A percentile compares a stretch with the other conserved stretches of the same genome.
phyloP scores from a whole-genome alignment of 2,113 vertebrate species.

The Columba livia region DNA sequence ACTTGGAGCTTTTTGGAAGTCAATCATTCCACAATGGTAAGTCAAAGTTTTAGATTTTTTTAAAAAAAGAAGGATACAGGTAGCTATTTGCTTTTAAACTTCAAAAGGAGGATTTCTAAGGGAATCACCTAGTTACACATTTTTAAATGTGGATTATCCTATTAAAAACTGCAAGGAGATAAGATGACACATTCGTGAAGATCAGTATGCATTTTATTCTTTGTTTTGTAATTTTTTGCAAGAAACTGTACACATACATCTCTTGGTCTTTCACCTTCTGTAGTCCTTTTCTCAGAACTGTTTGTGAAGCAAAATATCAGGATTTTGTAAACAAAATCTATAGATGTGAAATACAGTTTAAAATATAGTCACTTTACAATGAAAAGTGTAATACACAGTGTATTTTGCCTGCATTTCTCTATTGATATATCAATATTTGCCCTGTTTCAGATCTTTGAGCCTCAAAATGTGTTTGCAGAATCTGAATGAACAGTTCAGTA shows the following conservation, averaged over 20 bases:
- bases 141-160: not conserved
- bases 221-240: not conserved
- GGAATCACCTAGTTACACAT: not conserved
- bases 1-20: not conserved
- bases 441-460: not conserved
- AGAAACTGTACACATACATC: not conserved
- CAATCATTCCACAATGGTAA: constrained; percentile 9
- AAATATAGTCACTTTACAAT: not conserved
- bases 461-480: not conserved
- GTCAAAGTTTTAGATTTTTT: not conserved
- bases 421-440: not conserved
- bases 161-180: not conserved
- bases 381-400: not conserved
- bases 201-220: not conserved
- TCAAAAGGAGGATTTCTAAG: not conserved
- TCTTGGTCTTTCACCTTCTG: not conserved
- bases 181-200: not conserved
- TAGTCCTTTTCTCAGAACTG: not conserved
- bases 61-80: not conserved
- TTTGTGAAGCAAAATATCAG: not conserved
- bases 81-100: not conserved
- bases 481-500: not conserved
- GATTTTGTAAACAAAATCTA: not conserved
- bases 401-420: not conserved
- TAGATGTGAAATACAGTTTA: not conserved